phyloP scores from a whole-genome alignment of 2,888 invertebrate genomes.

The Cephalotes varians region DNA sequence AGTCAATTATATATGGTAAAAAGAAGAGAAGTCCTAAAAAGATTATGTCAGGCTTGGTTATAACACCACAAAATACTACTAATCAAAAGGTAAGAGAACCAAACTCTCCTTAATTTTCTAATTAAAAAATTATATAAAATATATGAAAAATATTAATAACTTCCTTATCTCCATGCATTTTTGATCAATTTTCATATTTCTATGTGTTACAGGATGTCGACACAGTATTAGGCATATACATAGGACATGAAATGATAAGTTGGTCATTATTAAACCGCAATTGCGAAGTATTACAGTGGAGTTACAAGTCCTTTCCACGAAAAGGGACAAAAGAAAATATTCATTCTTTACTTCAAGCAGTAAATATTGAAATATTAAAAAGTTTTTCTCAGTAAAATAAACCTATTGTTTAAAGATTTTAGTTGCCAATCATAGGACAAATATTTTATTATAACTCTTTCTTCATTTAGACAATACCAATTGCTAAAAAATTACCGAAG shows the following conservation, averaged over 20 bases:
- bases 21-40: neutral
- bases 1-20: neutral
- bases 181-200: neutral
- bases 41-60: neutral
- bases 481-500: constrained; percentile 44
- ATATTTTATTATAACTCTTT: neutral
- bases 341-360: constrained; percentile 33
- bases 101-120: neutral
- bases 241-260: constrained; percentile 49
- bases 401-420: neutral
- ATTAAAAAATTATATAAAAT: neutral
- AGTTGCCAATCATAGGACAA: neutral
- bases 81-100: constrained; percentile 11
- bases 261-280: constrained; percentile 52
- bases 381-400: neutral
- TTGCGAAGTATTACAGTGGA: constrained; percentile 49
- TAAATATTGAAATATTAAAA: constrained; percentile 15
- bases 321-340: neutral
- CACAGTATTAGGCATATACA: constrained; percentile 51
- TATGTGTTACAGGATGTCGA: constrained; percentile 39
- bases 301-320: neutral
- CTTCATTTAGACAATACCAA: constrained; percentile 19
- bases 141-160: neutral
- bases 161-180: neutral
- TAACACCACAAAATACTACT: constrained; percentile 3